Evolutionary conservation across 2,113 vertebrate species (phyloP), one percentile per base, ranked within the genome.

Genomic region (Toxotes chatareus): DNA sequence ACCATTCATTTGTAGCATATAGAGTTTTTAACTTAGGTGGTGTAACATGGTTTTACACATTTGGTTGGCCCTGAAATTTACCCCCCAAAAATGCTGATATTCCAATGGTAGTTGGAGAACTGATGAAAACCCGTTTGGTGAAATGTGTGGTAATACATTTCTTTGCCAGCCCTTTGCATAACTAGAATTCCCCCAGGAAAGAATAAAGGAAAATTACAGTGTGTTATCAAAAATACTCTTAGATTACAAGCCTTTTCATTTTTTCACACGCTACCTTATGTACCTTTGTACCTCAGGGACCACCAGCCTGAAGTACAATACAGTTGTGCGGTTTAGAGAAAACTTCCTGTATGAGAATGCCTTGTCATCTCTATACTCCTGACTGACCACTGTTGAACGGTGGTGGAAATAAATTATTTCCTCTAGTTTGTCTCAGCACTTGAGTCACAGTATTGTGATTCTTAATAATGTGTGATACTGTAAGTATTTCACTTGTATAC

Each of bases 401-500:
- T 64, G 36, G 19, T 62, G 80, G 61, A 60, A 83, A 59, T 34
- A 16, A 0, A 12, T n/a, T 4, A 17, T 49, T 64, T 69, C 63
- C 64, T 21, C 46, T 23, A 73, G 14, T 68, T 70, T 55, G 31
- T 47, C 17, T n/a, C 7, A 73, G 68, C 32, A 53, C 59, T 80
- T 70, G 40, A 62, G 27, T 76, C 72, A 66, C 75, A 70, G 21
- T 59, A 65, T 83, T 57, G 60, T 62, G 38, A 51, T 82, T 75
- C 23, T 47, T 65, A 21, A 51, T 74, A 53, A 66, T 46, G 5
- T 70, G 61, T 38, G 42, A 83, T 61, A 77, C 32, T 84, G 1
- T 44, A 70, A 66, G 63, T 80, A 83, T 80, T 74, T 31, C 21
- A 60, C 6, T 71, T 70, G 3, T 71, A 59, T 55, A 81, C 76